These are phyloP conservation scores for Chrysomela aeneicollis DNA, from an alignment of 2,888 invertebrate species.

Conservation along the genomic window DNA sequence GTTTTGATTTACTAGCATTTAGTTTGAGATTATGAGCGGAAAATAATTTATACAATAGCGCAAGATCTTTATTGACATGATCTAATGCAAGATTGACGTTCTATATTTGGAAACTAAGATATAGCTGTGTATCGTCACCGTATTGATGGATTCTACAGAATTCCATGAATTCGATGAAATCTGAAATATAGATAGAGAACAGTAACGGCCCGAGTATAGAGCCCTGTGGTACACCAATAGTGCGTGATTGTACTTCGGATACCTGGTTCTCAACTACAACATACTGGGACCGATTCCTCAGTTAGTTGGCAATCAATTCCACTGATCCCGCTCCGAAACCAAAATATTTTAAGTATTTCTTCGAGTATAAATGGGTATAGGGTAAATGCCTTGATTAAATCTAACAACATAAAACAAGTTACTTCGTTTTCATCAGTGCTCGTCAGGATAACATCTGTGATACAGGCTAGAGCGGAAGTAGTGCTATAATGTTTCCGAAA, in stretches of 20 bases:
- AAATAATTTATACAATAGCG: background rate
- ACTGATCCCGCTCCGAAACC: background rate
- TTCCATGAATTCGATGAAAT: background rate
- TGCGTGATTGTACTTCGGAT: no score
- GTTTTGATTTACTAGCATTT: background rate
- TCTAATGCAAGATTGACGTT: background rate
- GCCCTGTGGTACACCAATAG: no score
- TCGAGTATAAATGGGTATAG: background rate
- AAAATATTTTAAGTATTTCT: background rate
- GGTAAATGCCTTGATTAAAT: background rate
- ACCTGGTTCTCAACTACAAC: no score
- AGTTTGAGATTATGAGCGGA: conserved; percentile 11
- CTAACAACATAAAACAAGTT: background rate
- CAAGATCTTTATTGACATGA: conserved; percentile 6
- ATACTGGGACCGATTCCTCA: no score
- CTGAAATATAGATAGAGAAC: conserved; percentile 1
- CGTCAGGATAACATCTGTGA: background rate
- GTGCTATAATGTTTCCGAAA: no score
- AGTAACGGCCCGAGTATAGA: no score
- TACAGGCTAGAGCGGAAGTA: no score
- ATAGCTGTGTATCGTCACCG: conserved; percentile 13
- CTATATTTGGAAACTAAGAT: background rate
- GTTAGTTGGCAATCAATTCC: no score
- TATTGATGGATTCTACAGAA: background rate
- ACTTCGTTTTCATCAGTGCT: background rate